Evolutionary conservation across 2,888 invertebrate species (phyloP).

Genomic region (Dione vanillae): DNA sequence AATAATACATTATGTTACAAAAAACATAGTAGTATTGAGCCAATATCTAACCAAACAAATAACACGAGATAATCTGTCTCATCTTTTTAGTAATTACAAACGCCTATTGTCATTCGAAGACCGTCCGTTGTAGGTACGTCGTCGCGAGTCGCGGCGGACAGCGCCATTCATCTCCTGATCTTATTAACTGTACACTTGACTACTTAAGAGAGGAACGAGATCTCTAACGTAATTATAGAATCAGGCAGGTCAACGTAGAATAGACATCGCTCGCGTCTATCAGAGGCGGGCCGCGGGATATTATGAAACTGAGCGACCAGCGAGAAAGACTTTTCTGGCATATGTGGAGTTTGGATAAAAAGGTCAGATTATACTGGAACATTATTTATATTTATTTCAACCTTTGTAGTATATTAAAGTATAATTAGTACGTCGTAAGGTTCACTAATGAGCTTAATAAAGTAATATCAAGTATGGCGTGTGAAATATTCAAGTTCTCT

Average conservation of each 20-base stretch:
- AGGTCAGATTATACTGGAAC: not conserved
- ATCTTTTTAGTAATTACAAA: conserved; percentile 26
- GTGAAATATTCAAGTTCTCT: conserved; percentile 10
- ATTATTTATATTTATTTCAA: not conserved
- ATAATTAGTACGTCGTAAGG: not conserved
- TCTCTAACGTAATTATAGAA: not conserved
- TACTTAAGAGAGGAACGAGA: not conserved
- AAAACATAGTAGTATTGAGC: too few species aligned
- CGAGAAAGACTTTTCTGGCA: not conserved
- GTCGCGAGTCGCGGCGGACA: conserved; percentile 3
- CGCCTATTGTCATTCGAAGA: conserved; percentile 21
- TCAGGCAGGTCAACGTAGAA: not conserved
- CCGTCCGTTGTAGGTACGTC: conserved; percentile 24
- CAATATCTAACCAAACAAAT: not conserved
- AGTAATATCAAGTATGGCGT: not conserved
- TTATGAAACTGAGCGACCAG: not conserved
- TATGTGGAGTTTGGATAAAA: not conserved
- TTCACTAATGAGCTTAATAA: not conserved
- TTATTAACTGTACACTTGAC: conserved; percentile 33
- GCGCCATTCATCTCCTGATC: conserved; percentile 30
- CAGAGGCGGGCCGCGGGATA: not conserved
- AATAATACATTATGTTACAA: not conserved
- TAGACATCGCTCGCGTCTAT: not conserved
- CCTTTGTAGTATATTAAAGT: too few species aligned
- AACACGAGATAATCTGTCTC: conserved; percentile 10